These are phyloP conservation scores for Oplegnathus fasciatus DNA, from an alignment of 2,113 vertebrate species.

Conservation along the genomic window DNA sequence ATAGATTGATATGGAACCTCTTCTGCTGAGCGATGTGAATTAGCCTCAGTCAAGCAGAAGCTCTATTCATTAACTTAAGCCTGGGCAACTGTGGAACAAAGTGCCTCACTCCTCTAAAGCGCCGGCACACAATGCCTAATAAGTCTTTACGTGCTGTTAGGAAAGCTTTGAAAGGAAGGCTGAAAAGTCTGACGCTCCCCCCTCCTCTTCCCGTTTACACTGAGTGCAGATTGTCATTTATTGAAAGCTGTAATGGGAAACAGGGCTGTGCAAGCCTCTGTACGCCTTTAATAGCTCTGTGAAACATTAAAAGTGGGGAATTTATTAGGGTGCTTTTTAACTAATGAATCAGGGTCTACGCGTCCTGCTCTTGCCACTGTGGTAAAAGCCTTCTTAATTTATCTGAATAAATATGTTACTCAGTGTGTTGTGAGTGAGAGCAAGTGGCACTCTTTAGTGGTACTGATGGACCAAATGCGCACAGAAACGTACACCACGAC, in stretches of 20 bases:
- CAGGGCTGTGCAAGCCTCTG: constrained; percentile 60
- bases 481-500: constrained; percentile 8
- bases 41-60: constrained; percentile 71
- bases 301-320: constrained; percentile 82
- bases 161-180: constrained; percentile 74
- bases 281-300: constrained; percentile 79
- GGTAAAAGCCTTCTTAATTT: constrained; percentile 84
- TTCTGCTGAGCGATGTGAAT: constrained; percentile 78
- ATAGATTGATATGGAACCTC: constrained; percentile 77
- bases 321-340: constrained; percentile 86
- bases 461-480: constrained; percentile 16
- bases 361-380: constrained; percentile 57
- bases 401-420: constrained; percentile 74
- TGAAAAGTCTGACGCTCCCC: constrained; percentile 56
- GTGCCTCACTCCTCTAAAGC: constrained; percentile 80
- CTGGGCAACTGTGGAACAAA: constrained; percentile 79
- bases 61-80: constrained; percentile 84
- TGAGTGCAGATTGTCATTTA: constrained; percentile 84
- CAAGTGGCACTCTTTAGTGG: constrained; percentile 29
- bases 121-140: constrained; percentile 76
- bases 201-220: constrained; percentile 55
- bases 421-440: constrained; percentile 49
- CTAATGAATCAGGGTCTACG: constrained; percentile 80
- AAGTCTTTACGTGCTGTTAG: constrained; percentile 84
- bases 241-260: constrained; percentile 83